Conservation (phyloP, 2,888 invertebrate genomes). For the Lasiommata megera region DNA sequence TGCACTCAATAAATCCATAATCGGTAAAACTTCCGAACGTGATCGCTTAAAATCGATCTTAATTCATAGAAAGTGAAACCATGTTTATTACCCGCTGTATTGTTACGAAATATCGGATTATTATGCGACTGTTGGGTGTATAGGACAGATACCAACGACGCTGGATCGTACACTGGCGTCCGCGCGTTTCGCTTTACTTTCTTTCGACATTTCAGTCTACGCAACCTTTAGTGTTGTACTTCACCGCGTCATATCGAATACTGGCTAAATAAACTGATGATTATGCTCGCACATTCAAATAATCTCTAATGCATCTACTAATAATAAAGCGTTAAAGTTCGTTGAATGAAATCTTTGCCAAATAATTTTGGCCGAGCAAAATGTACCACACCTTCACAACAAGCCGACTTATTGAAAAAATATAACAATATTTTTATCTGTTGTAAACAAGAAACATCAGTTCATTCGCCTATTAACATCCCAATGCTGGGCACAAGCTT, state of each 20-base stretch:
- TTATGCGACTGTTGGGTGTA: background rate
- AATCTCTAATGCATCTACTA: background rate
- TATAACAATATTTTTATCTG: no score
- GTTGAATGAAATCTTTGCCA: background rate
- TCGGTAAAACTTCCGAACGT: conserved; percentile 22
- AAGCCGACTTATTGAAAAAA: background rate
- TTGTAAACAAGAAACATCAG: no score
- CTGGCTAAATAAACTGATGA: conserved; percentile 8
- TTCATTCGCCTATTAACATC: no score
- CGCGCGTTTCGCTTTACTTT: conserved; percentile 67
- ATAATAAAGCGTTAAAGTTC: background rate
- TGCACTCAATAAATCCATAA: conserved; percentile 62
- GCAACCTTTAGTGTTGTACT: conserved; percentile 52
- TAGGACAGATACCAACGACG: conserved; percentile 23
- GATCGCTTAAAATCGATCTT: background rate
- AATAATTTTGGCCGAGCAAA: background rate
- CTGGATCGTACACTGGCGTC: conserved; percentile 35
- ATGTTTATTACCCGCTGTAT: conserved; percentile 11
- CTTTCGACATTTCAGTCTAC: conserved; percentile 73
- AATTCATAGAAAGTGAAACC: conserved; percentile 14
- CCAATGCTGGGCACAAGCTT: no score
- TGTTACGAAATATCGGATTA: conserved; percentile 12
- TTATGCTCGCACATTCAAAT: background rate
- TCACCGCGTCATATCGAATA: conserved; percentile 20
- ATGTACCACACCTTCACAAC: background rate